phyloP scores from a whole-genome alignment of 2,113 vertebrate species.

The Tichodroma muraria region DNA sequence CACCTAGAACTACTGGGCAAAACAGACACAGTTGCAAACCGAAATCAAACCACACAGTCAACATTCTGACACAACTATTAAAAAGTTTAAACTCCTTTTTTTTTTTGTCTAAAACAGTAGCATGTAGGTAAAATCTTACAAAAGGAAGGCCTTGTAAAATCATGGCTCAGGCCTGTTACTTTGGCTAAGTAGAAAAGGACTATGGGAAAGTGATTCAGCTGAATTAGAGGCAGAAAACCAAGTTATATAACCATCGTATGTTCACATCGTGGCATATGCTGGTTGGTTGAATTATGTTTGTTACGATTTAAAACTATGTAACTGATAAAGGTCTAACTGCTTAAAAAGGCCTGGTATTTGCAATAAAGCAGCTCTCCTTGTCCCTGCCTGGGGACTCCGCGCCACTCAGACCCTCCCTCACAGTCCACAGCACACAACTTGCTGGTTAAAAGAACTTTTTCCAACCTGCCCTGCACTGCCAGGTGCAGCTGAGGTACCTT shows the following conservation, averaged over 20 bases:
- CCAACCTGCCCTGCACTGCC: not conserved
- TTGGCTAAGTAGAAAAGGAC: not conserved
- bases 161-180: not conserved
- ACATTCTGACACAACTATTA: too few relatives aligned
- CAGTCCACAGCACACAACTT: not conserved
- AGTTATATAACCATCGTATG: not conserved
- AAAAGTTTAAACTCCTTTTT: too few relatives aligned
- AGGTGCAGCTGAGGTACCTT: not conserved
- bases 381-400: not conserved
- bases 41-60: too few relatives aligned
- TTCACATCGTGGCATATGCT: not conserved
- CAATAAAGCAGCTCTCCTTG: rapidly evolving
- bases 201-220: not conserved
- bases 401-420: rapidly evolving
- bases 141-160: not conserved
- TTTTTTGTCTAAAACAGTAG: too few relatives aligned
- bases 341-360: not conserved
- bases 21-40: too few relatives aligned
- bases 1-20: too few relatives aligned
- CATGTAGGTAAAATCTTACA: not conserved
- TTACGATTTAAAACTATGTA: not conserved
- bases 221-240: not conserved
- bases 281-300: not conserved
- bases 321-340: not conserved
- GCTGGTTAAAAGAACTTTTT: not conserved